A percentile compares a stretch with the other conserved stretches of the same genome.
Conservation (phyloP, 2,113 vertebrate genomes). For the Oryzias woworae region DNA sequence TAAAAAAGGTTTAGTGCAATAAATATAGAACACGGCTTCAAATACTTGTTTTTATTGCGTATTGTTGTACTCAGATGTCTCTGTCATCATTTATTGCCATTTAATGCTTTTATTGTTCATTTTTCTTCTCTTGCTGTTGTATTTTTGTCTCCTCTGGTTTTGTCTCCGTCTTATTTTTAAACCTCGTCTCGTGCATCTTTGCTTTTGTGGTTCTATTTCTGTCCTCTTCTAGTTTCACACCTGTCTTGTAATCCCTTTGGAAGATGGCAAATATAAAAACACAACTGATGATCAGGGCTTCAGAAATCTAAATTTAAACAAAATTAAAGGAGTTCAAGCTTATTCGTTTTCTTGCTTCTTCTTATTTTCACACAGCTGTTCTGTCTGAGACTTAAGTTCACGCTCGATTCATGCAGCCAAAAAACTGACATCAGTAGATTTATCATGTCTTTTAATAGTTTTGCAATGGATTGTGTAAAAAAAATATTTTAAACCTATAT, state of each 20-base stretch:
- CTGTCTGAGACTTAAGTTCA: not conserved
- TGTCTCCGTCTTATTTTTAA: not conserved
- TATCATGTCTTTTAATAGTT: not conserved
- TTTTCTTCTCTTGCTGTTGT: conserved; percentile 1
- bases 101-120: not conserved
- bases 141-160: not conserved
- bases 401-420: no score
- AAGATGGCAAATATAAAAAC: conserved; percentile 6
- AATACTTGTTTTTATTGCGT: no score
- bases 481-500: not conserved
- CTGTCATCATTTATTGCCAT: no score
- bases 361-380: not conserved
- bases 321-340: conserved; percentile 8
- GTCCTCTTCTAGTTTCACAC: not conserved
- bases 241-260: conserved; percentile 1
- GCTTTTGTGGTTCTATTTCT: conserved; percentile 3
- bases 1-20: no score
- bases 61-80: no score
- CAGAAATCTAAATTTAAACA: conserved; percentile 43
- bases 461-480: conserved; percentile 8
- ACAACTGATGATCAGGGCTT: not conserved
- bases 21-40: no score
- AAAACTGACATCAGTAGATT: no score
- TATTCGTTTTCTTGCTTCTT: not conserved
- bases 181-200: not conserved